A percentile compares a stretch with the other conserved stretches of the same genome.
Conservation (phyloP, 2,888 invertebrate species). For the Blomia tropicalis region DNA sequence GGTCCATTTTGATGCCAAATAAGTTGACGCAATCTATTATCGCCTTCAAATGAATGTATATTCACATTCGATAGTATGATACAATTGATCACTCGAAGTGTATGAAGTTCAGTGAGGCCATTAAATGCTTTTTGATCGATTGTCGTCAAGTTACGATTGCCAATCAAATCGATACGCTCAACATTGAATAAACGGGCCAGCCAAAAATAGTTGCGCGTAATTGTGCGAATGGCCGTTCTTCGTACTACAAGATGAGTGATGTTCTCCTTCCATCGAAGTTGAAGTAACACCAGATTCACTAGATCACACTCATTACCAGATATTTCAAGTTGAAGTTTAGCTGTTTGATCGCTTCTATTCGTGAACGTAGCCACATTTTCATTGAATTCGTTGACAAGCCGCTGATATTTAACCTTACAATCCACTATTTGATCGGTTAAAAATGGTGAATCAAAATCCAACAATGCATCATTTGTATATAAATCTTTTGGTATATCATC, state of each 20-base stretch:
- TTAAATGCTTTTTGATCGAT: conserved; percentile 20
- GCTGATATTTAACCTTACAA: conserved; percentile 21
- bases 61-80: background rate
- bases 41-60: conserved; percentile 19
- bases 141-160: background rate
- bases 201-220: conserved; percentile 20
- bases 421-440: conserved; percentile 4
- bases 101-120: conserved; percentile 10
- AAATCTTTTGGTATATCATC: background rate
- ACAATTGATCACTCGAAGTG: conserved; percentile 17
- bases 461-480: conserved; percentile 8
- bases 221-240: background rate
- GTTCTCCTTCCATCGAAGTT: conserved; percentile 4
- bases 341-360: background rate
- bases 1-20: conserved; percentile 17
- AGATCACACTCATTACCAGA: background rate
- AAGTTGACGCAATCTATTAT: conserved; percentile 21
- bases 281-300: conserved; percentile 1
- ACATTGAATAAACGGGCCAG: conserved; percentile 6
- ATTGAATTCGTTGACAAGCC: background rate
- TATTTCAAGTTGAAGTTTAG: background rate
- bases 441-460: conserved; percentile 25
- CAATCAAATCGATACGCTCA: conserved; percentile 15
- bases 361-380: background rate
- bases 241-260: conserved; percentile 21